Base-by-base conservation (phyloP, 2,797 vertebrate species). In the Chloroceryle amazona region DNA sequence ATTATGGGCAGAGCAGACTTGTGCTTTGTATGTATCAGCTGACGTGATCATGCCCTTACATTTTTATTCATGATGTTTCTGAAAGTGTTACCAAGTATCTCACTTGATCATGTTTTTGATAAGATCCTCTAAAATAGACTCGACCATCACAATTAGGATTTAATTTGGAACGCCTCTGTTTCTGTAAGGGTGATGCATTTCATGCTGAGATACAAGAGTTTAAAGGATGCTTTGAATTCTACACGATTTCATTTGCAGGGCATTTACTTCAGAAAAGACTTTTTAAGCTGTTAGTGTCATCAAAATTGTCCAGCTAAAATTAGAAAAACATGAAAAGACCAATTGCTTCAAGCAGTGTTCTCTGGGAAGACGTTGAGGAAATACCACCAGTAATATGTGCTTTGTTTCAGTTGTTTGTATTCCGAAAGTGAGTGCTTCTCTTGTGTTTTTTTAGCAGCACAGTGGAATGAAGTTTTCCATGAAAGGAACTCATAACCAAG, bases 381-480 rank as follows among this genome's bases (percentile, higher is more conserved):
- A 54, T 91, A 33, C 18, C 25, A 3, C 17, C 82, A 54, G 21
- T 71, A 33, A 22, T 72, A 6, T 0, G 7, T 66, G 37, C 57
- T 61, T 86, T 71, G 17, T 86, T 86, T 92, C 54, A 35, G 44
- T 35, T 65, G 41, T 26, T 80, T 67, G 6, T 75, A 31, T 88
- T 42, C 37, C 74, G 62, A 57, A 72, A 29, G 37, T 67, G 39
- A 97, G 51, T 47, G 33, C 68, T 83, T 86, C 22, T 18, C 25
- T 85, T 91, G 3, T 92, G 66, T 95, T 95, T 66, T 66, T 90
- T 68, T 97, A 99, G 99, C 98, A 98, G 97, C 98, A 98, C 96
- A 98, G 95, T 9, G 99, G 98, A 96, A 98, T 98, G 96, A 99
- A 99, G 97, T 99, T 99, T 97, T 98, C 99, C 66, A 96, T 99